These are phyloP conservation scores for Dorcus hopei DNA, from an alignment of 2,888 invertebrate species.

Conservation along the genomic window DNA sequence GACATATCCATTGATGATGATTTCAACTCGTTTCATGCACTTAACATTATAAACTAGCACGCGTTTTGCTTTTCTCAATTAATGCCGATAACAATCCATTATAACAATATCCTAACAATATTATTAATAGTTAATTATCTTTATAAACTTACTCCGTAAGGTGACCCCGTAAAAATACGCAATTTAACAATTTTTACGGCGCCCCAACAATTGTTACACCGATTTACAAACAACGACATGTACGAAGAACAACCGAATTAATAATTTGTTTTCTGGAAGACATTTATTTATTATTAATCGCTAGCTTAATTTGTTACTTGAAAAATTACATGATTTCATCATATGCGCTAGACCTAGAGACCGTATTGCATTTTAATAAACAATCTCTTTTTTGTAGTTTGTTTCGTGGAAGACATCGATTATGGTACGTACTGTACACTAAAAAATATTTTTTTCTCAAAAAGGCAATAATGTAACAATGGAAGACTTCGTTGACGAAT, in stretches of 20 bases:
- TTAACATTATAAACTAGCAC: not conserved
- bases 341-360: not conserved
- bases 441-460: constrained; percentile 1
- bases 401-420: constrained; percentile 13
- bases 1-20: not conserved
- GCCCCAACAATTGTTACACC: not conserved
- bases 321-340: not conserved
- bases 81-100: constrained; percentile 4
- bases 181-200: not conserved
- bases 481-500: constrained; percentile 20
- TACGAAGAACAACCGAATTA: not conserved
- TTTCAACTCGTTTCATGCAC: not conserved
- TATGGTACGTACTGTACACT: constrained; percentile 3
- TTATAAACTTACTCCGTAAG: not conserved
- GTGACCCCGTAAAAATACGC: not conserved
- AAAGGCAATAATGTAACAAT: constrained; percentile 11
- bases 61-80: not conserved
- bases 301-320: not conserved
- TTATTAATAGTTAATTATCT: not conserved
- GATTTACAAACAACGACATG: constrained; percentile 6
- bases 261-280: constrained; percentile 5
- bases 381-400: not conserved
- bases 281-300: constrained; percentile 1
- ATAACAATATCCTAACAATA: constrained; percentile 3
- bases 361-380: not conserved